Base-by-base conservation (phyloP, 2,888 invertebrate genomes). In the Bellardia pandia region DNA sequence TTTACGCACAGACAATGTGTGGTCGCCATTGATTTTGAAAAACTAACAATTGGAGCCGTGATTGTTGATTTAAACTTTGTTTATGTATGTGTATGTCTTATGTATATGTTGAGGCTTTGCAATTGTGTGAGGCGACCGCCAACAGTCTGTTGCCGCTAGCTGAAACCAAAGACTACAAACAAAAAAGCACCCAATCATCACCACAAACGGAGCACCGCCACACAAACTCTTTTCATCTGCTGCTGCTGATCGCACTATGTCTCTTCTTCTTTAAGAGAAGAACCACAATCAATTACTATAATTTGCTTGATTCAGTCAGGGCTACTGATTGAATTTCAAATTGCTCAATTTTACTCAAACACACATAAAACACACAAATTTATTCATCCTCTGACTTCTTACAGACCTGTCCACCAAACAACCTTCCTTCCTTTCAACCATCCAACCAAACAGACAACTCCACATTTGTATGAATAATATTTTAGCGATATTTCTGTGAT, bases 271-370 rank as follows among this genome's bases (percentile, higher is more conserved):
- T 79, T 83, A 68, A 69, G 72, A 82, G 71, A 56, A 51, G 16
- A 62, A 89, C 90, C 91, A 90, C 91, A 91, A 92, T 93, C 92
- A 92, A 92, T 92, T 92, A 92, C 92, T 92, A 93, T 93, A 92
- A 92, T 93, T 93, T 93, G 91, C 91, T 90, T 91, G 86, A 79
- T 74, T 86, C 88, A 85, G 88, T 86, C 84, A 88, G 88, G 75
- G 93, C 93, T 93, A 93, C 93, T 93, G 93, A 93, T 93, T 93
- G 93, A 93, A 93, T 93, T 93, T 93, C 92, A 93, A 93, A 93
- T 93, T 93, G 93, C 93, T 93, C 93, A 93, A 93, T 93, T 93
- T 93, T 91, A 89, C 91, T 90, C 91, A 89, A 91, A 92, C 92
- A 93, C 89, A 92, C 90, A 90, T 89, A 89, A 89, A 62, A 33